These are phyloP conservation scores for Paratrypauchen microcephalus DNA, from an alignment of 2,797 vertebrate species.

Conservation along the genomic window DNA sequence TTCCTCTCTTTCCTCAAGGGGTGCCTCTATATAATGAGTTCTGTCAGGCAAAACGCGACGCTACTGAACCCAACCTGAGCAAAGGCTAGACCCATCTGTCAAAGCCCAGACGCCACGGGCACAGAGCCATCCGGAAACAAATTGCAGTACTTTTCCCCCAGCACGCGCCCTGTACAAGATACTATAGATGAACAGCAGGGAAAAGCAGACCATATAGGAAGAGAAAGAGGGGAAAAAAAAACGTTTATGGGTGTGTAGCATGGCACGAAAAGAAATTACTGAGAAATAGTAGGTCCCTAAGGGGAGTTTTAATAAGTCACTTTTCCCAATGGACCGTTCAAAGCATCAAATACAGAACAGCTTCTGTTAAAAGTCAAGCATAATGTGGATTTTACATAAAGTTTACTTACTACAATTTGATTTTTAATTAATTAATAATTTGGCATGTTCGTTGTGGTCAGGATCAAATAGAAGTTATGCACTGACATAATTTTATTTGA, in stretches of 20 bases:
- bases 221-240: neutral
- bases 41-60: slow-evolving; percentile 58
- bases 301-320: slow-evolving; percentile 5
- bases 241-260: neutral
- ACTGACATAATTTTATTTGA: no score
- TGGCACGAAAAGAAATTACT: neutral
- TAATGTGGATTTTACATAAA: neutral
- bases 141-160: slow-evolving; percentile 67
- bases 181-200: neutral
- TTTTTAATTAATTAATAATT: no score
- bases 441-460: neutral
- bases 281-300: neutral
- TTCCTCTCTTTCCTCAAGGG: slow-evolving; percentile 42
- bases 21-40: slow-evolving; percentile 71
- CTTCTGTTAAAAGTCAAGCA: neutral
- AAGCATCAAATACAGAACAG: neutral
- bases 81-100: slow-evolving; percentile 72
- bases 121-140: slow-evolving; percentile 71
- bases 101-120: slow-evolving; percentile 65
- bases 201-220: neutral
- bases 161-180: slow-evolving; percentile 34
- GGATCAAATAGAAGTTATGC: no score
- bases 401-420: neutral
- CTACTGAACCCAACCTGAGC: slow-evolving; percentile 64
- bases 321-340: neutral